A percentile compares a stretch with the other conserved stretches of the same genome.
Conservation (phyloP, 2,888 invertebrate species). For the Agelastica alni region DNA sequence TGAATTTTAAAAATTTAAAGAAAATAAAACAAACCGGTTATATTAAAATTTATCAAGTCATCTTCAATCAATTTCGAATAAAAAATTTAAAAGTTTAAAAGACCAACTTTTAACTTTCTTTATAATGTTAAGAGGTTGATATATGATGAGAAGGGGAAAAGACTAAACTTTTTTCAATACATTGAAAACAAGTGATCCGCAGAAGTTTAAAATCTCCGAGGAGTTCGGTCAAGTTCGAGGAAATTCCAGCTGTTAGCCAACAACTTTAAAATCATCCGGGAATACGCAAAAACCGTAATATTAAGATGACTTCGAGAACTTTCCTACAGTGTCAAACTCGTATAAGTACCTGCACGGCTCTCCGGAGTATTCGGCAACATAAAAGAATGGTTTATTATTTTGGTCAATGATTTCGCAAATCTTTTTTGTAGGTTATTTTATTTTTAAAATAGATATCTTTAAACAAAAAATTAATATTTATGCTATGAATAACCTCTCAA, state of each 20-base stretch:
- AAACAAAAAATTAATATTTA: too few species aligned
- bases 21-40: neutral
- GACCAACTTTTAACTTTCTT: too few species aligned
- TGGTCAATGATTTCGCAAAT: too few species aligned
- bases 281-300: constrained; percentile 9
- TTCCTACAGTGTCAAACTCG: constrained; percentile 10
- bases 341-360: constrained; percentile 8
- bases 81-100: neutral
- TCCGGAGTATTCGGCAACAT: neutral
- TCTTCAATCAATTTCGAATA: neutral
- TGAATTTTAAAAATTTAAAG: too few species aligned
- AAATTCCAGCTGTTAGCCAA: constrained; percentile 16
- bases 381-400: too few species aligned
- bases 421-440: too few species aligned
- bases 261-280: constrained; percentile 16
- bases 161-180: constrained; percentile 17
- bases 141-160: constrained; percentile 4
- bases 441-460: too few species aligned
- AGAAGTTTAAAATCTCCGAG: neutral
- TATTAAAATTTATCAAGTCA: neutral
- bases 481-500: too few species aligned
- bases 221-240: constrained; percentile 17
- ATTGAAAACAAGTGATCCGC: constrained; percentile 15
- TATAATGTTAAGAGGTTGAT: constrained; percentile 6
- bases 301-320: constrained; percentile 13